Base-by-base conservation (phyloP, 2,888 invertebrate species). In the Chrysolina americana region DNA sequence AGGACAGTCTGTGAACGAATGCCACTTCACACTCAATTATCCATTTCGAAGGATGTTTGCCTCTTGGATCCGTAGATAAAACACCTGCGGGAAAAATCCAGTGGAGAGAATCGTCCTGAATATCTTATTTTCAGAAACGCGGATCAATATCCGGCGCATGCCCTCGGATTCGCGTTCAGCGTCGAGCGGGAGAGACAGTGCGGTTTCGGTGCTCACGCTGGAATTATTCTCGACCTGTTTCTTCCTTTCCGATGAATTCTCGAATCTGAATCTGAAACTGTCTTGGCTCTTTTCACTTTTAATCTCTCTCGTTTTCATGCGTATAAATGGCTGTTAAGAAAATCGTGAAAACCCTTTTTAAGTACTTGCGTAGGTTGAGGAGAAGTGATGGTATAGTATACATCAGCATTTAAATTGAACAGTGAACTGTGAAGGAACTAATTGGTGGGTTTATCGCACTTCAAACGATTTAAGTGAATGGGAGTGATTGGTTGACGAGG, bases 101-200 rank as follows among this genome's bases (percentile, higher is more conserved):
- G 15, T 15, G 28, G 17, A 41, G 21, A 70, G 41, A 13, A 4
- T 36, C n/a, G 15, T 59, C 59, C 36, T 59, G 59, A 59, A 59
- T 1, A 28, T 59, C 59, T 28, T 44, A 21, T 23, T 10, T 6
- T 8, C 28, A 23, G 36, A 2, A 19, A 9, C 48, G n/a, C 48
- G 47, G 63, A 72, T 75, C 75, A 72, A 75, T 75, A 75, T 72
- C 21, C 41, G 47, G 75, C 75, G 75, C 75, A 75, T 69, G 75
- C 65, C 47, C 70, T 65, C 36, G 5, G 64, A 65, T 68, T 64
- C 41, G 28, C 15, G 10, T 48, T 63, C 63, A 36, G 41, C n/a
- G 17, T 13, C 63, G 70, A 70, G 36, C 65, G 71, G 64, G 69
- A 70, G 19, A 62, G 53, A 62, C 70, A 78, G 75, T 76, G 53